Conservation (phyloP, 2,113 vertebrate genomes). For the Trogon melanurus region DNA sequence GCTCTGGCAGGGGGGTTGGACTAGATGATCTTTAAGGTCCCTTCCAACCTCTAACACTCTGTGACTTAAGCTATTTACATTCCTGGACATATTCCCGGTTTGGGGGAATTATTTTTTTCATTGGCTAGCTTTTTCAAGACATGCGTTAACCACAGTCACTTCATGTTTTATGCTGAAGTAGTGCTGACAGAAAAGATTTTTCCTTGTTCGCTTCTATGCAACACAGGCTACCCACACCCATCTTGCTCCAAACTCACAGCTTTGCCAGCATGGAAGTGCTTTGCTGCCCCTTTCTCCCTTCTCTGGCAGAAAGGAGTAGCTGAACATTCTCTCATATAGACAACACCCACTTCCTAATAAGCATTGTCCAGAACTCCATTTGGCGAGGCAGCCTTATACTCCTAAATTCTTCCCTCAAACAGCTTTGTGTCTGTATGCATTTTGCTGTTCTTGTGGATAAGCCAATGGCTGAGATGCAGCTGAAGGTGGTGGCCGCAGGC, state of each 20-base stretch:
- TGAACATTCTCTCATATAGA: not conserved
- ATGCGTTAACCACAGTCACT: not conserved
- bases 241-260: not conserved
- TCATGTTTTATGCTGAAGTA: not conserved
- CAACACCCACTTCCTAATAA: not conserved
- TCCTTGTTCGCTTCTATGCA: not conserved
- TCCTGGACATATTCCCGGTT: not conserved
- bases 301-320: not conserved
- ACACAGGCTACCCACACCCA: accelerated
- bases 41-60: too few species aligned
- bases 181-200: not conserved
- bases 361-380: not conserved
- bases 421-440: not conserved
- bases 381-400: not conserved
- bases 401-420: not conserved
- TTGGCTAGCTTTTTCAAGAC: not conserved
- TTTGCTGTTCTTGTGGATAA: not conserved
- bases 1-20: too few species aligned
- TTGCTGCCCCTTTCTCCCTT: not conserved
- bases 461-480: not conserved
- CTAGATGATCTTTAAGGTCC: too few species aligned
- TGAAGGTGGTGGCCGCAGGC: not conserved
- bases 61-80: not conserved
- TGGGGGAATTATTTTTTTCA: not conserved
- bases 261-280: not conserved